Conservation (phyloP, 2,797 vertebrate genomes). For the Telmatherina bonti region DNA sequence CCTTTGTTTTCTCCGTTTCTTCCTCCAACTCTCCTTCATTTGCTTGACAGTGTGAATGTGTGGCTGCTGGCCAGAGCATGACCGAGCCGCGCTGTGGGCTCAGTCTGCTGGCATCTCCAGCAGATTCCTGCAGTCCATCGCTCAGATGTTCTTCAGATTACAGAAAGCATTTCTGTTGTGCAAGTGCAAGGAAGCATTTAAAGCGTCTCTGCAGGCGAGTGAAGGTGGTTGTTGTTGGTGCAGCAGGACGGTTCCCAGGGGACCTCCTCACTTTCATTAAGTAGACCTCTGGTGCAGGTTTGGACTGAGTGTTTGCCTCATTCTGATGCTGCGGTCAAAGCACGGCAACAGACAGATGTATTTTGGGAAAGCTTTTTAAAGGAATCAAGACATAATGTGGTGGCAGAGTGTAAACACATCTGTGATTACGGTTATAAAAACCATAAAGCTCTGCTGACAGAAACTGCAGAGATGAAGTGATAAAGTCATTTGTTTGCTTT, state of each 20-base stretch:
- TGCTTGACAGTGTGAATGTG: slow-evolving; percentile 25
- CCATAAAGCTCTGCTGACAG: slow-evolving; percentile 31
- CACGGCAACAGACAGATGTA: background rate
- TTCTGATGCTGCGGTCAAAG: background rate
- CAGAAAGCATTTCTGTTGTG: slow-evolving; percentile 62
- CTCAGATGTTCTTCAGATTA: slow-evolving; percentile 62
- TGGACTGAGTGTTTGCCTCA: background rate
- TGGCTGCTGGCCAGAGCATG: slow-evolving; percentile 40
- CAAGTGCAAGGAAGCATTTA: slow-evolving; percentile 45
- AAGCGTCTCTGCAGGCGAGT: slow-evolving; percentile 33
- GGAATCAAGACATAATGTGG: no score
- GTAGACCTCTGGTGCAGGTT: slow-evolving; percentile 24
- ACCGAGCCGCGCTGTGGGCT: slow-evolving; percentile 40
- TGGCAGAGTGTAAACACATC: slow-evolving; percentile 10
- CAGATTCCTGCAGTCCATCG: slow-evolving; percentile 65
- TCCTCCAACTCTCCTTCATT: background rate
- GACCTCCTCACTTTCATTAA: slow-evolving; percentile 28
- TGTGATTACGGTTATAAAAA: slow-evolving; percentile 31
- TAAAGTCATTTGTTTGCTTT: slow-evolving; percentile 32
- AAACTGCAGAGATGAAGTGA: slow-evolving; percentile 40
- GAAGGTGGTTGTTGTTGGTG: slow-evolving; percentile 47
- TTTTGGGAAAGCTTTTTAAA: no score
- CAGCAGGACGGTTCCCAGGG: slow-evolving; percentile 16
- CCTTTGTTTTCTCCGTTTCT: slow-evolving; percentile 2
- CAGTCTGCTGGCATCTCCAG: slow-evolving; percentile 57